A percentile compares a stretch with the other conserved stretches of the same genome.
phyloP scores from a whole-genome alignment of 2,113 vertebrate species.

The Podocnemis expansa region DNA sequence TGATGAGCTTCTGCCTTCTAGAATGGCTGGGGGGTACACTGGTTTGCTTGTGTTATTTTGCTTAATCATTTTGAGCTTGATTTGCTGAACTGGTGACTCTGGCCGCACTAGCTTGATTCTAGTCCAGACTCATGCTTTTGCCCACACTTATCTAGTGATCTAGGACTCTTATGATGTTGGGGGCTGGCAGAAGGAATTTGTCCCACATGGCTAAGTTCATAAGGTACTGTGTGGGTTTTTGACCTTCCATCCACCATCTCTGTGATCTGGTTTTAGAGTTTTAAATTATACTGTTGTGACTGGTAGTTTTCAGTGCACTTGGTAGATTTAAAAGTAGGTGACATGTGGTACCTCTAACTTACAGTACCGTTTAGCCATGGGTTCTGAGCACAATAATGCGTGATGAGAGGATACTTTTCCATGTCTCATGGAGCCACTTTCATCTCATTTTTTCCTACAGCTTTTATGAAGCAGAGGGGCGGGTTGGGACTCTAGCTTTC shows the following conservation, averaged over 20 bases:
- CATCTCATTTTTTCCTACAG: neutral
- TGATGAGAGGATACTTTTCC: neutral
- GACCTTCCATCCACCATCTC: neutral
- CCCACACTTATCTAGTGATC: neutral
- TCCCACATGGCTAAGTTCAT: neutral
- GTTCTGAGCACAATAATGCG: neutral
- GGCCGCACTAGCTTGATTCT: neutral
- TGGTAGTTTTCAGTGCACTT: neutral
- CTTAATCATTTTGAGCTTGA: neutral
- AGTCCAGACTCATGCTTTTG: neutral
- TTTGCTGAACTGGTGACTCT: neutral
- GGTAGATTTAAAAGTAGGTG: neutral
- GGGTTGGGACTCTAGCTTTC: neutral
- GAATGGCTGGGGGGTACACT: neutral
- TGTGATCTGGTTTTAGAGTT: neutral
- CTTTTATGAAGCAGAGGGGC: neutral
- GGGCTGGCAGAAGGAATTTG: neutral
- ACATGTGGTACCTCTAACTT: neutral
- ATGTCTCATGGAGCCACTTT: neutral
- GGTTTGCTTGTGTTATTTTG: neutral
- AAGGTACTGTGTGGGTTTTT: neutral
- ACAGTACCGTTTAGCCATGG: neutral
- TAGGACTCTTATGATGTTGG: neutral
- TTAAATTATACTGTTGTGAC: neutral
- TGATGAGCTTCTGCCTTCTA: neutral